These are phyloP conservation scores for Silurus glanis DNA, from an alignment of 2,113 vertebrate species.

Conservation along the genomic window DNA sequence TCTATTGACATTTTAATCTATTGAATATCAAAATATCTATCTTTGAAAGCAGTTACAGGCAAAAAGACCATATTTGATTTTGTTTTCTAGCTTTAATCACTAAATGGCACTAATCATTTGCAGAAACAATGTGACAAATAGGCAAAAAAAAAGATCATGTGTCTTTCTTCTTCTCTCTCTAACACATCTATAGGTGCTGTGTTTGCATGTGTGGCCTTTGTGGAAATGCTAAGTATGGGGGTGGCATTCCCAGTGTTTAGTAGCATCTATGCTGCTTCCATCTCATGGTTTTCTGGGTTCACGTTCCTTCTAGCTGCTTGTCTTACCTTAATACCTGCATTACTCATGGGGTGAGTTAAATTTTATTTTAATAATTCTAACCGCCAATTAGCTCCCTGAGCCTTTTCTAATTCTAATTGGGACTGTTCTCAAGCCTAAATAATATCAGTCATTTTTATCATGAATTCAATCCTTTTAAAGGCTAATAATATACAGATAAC, in stretches of 20 bases:
- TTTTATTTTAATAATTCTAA: too few species aligned
- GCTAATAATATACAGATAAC: neutral
- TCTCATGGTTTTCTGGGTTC: constrained; percentile 81
- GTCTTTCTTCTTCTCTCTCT: neutral
- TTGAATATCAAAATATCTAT: neutral
- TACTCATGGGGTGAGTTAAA: constrained; percentile 51
- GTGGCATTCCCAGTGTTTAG: constrained; percentile 69
- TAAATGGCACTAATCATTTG: neutral
- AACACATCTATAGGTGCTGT: constrained; percentile 66
- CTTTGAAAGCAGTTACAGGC: neutral
- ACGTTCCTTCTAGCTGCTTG: constrained; percentile 75
- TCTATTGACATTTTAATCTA: neutral
- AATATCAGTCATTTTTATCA: too few species aligned
- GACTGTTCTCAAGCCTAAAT: too few species aligned
- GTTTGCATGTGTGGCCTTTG: constrained; percentile 81
- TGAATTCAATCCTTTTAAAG: neutral
- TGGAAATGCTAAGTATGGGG: constrained; percentile 74
- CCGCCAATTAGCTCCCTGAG: too few species aligned
- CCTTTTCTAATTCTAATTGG: too few species aligned
- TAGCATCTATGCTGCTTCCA: constrained; percentile 76
- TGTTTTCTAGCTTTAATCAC: neutral
- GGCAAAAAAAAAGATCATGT: neutral
- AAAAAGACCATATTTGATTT: neutral
- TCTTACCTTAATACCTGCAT: constrained; percentile 71
- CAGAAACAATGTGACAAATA: neutral